A percentile compares a stretch with the other conserved stretches of the same genome.
Conservation (phyloP, 2,113 vertebrate species). For the Pyrgilauda ruficollis region DNA sequence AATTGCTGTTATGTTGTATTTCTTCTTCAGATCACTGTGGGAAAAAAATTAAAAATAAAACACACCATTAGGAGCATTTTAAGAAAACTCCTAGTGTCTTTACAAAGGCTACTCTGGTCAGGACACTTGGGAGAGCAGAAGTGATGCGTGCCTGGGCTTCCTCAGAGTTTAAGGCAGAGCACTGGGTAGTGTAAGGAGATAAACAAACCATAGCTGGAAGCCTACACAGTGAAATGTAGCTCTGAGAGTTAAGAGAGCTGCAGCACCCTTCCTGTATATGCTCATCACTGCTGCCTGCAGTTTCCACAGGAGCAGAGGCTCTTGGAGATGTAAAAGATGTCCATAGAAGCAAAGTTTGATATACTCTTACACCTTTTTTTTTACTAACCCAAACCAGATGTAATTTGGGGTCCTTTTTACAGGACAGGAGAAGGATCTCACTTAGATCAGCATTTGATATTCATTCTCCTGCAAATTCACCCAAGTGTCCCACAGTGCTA, state of each 20-base stretch:
- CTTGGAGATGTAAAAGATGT: not conserved
- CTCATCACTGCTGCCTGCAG: not conserved
- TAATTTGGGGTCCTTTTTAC: not conserved
- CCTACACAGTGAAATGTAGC: not conserved
- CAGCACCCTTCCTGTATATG: not conserved
- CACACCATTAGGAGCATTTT: not conserved
- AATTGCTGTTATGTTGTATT: slow-evolving; percentile 86
- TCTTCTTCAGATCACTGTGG: slow-evolving; percentile 88
- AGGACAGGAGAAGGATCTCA: not conserved
- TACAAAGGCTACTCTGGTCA: not conserved
- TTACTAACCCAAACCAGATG: not conserved
- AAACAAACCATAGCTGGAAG: not conserved
- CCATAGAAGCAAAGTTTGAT: not conserved
- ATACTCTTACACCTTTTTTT: not conserved
- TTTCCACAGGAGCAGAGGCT: not conserved
- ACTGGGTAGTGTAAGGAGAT: not conserved
- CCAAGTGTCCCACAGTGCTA: not conserved
- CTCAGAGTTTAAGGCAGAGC: not conserved
- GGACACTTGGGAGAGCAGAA: not conserved
- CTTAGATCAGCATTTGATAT: not conserved
- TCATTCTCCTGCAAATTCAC: not conserved
- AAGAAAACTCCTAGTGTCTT: not conserved
- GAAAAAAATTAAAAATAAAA: not conserved
- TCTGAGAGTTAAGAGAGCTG: not conserved
- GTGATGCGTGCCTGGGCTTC: not conserved